phyloP scores from a whole-genome alignment of 2,113 vertebrate species.

The Callospermophilus lateralis region DNA sequence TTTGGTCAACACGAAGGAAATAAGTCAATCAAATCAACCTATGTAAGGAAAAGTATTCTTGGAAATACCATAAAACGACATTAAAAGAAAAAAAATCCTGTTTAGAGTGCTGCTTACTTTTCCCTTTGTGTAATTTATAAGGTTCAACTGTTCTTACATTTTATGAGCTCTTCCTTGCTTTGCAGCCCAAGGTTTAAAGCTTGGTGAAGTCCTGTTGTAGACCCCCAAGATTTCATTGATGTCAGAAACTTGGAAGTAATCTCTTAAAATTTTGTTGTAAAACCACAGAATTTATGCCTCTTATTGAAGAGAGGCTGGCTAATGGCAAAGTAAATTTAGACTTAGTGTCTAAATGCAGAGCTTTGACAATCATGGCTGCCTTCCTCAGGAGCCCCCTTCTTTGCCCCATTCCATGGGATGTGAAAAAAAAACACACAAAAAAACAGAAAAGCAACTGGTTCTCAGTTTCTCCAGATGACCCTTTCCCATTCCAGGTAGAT shows the following conservation, averaged over 20 bases:
- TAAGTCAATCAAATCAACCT: neutral
- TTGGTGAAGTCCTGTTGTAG: neutral
- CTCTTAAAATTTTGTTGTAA: neutral
- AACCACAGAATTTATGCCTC: neutral
- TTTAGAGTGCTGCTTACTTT: neutral
- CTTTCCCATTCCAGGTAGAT: neutral
- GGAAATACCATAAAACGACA: neutral
- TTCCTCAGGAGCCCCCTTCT: rapidly evolving
- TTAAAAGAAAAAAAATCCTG: too few relatives aligned
- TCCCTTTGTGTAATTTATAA: neutral
- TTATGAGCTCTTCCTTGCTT: neutral
- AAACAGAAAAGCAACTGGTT: neutral
- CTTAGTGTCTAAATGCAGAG: neutral
- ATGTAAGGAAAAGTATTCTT: neutral
- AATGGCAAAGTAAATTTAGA: neutral
- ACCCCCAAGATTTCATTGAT: neutral
- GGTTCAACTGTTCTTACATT: neutral
- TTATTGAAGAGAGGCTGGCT: neutral
- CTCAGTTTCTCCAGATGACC: neutral
- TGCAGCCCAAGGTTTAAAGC: neutral
- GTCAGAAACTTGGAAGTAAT: neutral
- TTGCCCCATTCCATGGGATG: too few relatives aligned
- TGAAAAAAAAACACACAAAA: neutral
- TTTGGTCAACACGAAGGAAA: neutral
- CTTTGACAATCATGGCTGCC: neutral